Conservation (phyloP, 2,888 invertebrate species). For the Plebejus argus region DNA sequence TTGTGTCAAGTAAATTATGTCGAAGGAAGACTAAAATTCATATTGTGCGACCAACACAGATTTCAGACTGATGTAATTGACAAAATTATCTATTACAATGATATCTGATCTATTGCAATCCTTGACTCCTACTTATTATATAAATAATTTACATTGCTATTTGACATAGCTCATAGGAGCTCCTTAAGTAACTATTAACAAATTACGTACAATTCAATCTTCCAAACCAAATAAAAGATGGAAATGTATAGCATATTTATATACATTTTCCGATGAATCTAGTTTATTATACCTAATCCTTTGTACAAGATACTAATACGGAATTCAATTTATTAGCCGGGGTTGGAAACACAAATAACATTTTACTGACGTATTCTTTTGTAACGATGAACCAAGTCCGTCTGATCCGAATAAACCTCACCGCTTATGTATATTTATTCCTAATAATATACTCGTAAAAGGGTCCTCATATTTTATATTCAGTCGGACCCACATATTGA, state of each 20-base stretch:
- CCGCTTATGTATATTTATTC: slow-evolving; percentile 76
- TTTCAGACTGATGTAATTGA: too few relatives aligned
- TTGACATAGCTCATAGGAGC: background rate
- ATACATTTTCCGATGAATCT: slow-evolving; percentile 12
- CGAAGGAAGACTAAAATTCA: too few relatives aligned
- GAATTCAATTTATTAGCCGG: slow-evolving; percentile 30
- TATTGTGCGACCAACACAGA: too few relatives aligned
- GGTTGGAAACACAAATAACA: slow-evolving; percentile 31
- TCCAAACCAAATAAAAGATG: slow-evolving; percentile 13
- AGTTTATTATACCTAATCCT: slow-evolving; percentile 23
- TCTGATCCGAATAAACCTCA: slow-evolving; percentile 67
- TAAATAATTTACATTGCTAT: background rate
- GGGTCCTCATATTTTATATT: slow-evolving; percentile 64
- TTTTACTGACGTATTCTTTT: slow-evolving; percentile 31
- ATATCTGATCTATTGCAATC: too few relatives aligned
- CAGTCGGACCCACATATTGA: slow-evolving; percentile 77
- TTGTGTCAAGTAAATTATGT: background rate
- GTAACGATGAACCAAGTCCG: slow-evolving; percentile 44
- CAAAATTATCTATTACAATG: too few relatives aligned
- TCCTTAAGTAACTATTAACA: background rate
- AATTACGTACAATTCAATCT: background rate
- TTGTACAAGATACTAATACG: slow-evolving; percentile 28
- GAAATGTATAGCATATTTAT: background rate
- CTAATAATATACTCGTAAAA: slow-evolving; percentile 70
- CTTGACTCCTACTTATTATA: background rate